These are phyloP conservation scores for Oryctes rhinoceros DNA, from an alignment of 1,140 invertebrate genomes.

Conservation along the genomic window DNA sequence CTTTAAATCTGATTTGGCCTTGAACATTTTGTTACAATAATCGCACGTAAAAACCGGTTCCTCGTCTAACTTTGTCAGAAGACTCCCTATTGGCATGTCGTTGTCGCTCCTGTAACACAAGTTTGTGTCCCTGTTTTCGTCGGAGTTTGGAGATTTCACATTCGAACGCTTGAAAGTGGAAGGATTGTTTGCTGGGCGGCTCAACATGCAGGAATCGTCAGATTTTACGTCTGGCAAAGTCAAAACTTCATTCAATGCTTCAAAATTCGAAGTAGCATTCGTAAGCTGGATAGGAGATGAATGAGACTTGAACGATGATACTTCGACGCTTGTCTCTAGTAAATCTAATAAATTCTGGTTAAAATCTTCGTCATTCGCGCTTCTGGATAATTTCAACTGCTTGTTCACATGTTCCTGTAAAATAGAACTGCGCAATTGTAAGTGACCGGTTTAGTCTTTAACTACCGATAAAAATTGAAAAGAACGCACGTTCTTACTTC, in stretches of 20 bases:
- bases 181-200: too few species aligned
- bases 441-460: too few species aligned
- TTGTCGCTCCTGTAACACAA: not conserved
- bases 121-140: too few species aligned
- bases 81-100: not conserved
- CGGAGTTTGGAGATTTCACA: too few species aligned
- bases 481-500: too few species aligned
- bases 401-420: not conserved
- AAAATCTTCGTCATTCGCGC: not conserved
- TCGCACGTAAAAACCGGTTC: not conserved
- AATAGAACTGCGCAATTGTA: not conserved
- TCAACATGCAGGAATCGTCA: too few species aligned
- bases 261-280: too few species aligned
- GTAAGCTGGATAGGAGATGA: too few species aligned
- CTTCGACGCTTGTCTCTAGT: not conserved
- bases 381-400: not conserved
- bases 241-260: too few species aligned
- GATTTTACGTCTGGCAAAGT: too few species aligned
- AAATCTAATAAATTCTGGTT: not conserved
- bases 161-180: too few species aligned
- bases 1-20: not conserved
- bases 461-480: too few species aligned
- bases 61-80: not conserved
- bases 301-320: not conserved
- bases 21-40: slow-evolving; percentile 16